Percentiles rank a stretch among this genome's conserved stretches.
Conservation (phyloP, 2,113 vertebrate species). For the Gorsachius goisagi region DNA sequence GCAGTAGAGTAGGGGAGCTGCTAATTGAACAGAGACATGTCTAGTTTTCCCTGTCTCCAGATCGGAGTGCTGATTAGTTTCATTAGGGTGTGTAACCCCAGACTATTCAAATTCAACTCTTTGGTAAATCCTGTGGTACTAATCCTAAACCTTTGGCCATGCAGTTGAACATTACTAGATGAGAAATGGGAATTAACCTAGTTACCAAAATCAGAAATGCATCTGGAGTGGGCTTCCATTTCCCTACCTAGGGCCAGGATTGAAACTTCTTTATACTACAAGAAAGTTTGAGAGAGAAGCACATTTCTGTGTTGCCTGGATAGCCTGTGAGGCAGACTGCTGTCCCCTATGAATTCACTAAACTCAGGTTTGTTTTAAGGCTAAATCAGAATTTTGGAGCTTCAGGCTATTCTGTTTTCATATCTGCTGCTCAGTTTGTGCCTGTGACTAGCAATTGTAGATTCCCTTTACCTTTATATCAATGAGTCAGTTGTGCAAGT, state of each 20-base stretch:
- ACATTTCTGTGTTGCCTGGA: neutral
- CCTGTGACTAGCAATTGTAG: neutral
- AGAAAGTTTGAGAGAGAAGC: neutral
- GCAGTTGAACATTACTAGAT: neutral
- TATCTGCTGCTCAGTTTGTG: neutral
- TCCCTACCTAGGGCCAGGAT: neutral
- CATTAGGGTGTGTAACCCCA: neutral
- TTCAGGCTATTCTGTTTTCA: neutral
- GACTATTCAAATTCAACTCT: neutral
- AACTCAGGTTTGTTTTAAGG: neutral
- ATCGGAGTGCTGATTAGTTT: neutral
- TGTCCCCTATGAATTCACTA: neutral
- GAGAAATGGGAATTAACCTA: neutral
- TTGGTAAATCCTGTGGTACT: neutral
- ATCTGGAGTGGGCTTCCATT: neutral
- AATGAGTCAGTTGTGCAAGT: fast-evolving
- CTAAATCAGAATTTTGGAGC: neutral
- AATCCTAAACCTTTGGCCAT: neutral
- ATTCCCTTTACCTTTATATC: neutral
- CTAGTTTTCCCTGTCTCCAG: neutral
- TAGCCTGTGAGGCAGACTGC: neutral
- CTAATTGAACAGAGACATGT: neutral
- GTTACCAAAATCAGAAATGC: neutral
- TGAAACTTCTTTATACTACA: neutral
- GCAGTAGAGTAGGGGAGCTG: neutral